Percentiles rank a stretch among this genome's conserved stretches.
Evolutionary conservation across 2,113 vertebrate species (phyloP).

Genomic region (Oreochromis niloticus): DNA sequence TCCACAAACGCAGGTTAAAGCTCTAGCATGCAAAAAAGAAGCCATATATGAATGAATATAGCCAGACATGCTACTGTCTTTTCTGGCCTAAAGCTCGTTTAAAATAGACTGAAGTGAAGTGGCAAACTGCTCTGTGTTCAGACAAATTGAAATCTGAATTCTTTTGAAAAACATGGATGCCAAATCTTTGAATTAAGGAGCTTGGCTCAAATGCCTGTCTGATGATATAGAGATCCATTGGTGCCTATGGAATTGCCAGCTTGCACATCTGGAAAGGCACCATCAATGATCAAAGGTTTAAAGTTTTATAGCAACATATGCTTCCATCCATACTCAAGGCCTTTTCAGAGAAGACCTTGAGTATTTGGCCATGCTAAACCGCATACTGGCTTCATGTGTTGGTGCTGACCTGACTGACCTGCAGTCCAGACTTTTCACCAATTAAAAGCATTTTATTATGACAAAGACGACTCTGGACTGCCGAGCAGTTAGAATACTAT

Average conservation of each 20-base stretch:
- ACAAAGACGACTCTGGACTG: background rate
- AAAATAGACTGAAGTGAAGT: background rate
- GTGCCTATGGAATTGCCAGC: background rate
- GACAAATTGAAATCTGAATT: background rate
- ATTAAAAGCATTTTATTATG: background rate
- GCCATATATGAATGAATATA: background rate
- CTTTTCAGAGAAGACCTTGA: background rate
- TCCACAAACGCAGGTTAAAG: background rate
- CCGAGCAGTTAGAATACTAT: too few species aligned
- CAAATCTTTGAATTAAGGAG: background rate
- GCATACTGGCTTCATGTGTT: background rate
- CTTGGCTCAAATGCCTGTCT: background rate
- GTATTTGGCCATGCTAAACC: background rate
- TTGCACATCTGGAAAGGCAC: background rate
- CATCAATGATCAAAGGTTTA: background rate
- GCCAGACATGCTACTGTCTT: background rate
- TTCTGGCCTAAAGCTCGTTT: background rate
- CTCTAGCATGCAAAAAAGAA: background rate
- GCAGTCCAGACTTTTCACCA: background rate
- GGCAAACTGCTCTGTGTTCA: background rate
- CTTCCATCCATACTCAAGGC: background rate
- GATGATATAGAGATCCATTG: background rate
- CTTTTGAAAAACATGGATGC: background rate
- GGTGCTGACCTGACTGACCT: background rate
- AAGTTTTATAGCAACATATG: background rate